phyloP scores from a whole-genome alignment of 30 jellyfish, hydroid and myxozoan species.

The Turritopsis rubra region DNA sequence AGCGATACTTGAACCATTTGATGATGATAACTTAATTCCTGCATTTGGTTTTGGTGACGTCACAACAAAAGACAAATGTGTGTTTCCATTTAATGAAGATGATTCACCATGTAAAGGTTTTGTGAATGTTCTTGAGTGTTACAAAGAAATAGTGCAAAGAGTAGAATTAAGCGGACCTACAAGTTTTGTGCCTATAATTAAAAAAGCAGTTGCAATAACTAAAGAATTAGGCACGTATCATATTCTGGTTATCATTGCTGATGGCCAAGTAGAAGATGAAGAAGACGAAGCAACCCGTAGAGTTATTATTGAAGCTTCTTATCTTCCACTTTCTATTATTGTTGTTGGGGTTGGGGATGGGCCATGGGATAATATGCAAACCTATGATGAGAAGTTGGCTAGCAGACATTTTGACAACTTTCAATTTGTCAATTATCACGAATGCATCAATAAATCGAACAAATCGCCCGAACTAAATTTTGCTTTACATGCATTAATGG shows the following conservation, averaged over 20 bases:
- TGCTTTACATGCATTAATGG: constrained; percentile 88
- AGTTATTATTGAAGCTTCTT: constrained; percentile 73
- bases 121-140: constrained; percentile 44
- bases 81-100: constrained; percentile 49
- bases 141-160: constrained; percentile 49
- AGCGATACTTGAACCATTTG: constrained; percentile 57
- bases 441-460: constrained; percentile 40
- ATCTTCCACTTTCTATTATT: constrained; percentile 66
- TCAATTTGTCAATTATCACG: constrained; percentile 72
- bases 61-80: constrained; percentile 56
- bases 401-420: constrained; percentile 69
- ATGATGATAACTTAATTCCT: constrained; percentile 72
- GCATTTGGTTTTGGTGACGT: constrained; percentile 83
- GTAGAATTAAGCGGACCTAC: constrained; percentile 88
- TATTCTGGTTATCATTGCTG: constrained; percentile 62
- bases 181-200: constrained; percentile 67
- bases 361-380: constrained; percentile 79
- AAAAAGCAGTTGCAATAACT: constrained; percentile 57
- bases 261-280: constrained; percentile 82
- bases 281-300: constrained; percentile 55
- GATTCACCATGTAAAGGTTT: constrained; percentile 74
- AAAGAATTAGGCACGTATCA: constrained; percentile 40
- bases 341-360: constrained; percentile 96
- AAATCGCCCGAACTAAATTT: constrained; percentile 58
- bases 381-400: constrained; percentile 68